Evolutionary conservation across 2,888 invertebrate species (phyloP).

Genomic region (Noctua fimbriata): DNA sequence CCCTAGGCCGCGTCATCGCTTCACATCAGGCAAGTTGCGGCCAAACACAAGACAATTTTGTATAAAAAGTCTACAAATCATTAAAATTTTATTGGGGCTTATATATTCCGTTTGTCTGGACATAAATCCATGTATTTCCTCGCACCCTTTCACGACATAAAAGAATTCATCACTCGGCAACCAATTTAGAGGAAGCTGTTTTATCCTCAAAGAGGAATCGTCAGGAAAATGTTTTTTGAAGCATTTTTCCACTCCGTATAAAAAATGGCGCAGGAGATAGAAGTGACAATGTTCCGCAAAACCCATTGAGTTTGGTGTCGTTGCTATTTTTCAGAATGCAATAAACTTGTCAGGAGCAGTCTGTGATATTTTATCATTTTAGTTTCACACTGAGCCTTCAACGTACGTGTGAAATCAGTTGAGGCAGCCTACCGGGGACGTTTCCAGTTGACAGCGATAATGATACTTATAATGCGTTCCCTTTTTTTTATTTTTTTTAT

Average conservation of each 20-base stretch:
- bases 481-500: too few relatives aligned
- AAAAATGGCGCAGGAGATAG: slow-evolving; percentile 30
- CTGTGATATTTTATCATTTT: slow-evolving; percentile 29
- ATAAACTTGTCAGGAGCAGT: slow-evolving; percentile 43
- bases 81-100: not conserved
- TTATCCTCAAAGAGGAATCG: slow-evolving; percentile 41
- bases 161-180: slow-evolving; percentile 24
- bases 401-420: not conserved
- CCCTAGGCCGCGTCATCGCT: too few relatives aligned
- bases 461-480: not conserved
- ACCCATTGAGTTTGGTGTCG: slow-evolving; percentile 22
- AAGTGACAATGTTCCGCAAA: slow-evolving; percentile 36
- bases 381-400: not conserved
- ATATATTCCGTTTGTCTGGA: not conserved
- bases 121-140: not conserved
- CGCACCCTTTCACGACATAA: slow-evolving; percentile 22
- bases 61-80: not conserved
- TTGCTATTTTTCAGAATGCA: slow-evolving; percentile 35
- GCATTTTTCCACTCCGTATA: slow-evolving; percentile 19
- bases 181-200: slow-evolving; percentile 35
- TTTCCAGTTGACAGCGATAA: not conserved
- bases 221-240: slow-evolving; percentile 48
- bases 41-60: too few relatives aligned
- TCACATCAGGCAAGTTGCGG: too few relatives aligned
- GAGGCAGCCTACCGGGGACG: not conserved